Conservation (phyloP, 2,113 vertebrate species). For the Gasterosteus aculeatus region DNA sequence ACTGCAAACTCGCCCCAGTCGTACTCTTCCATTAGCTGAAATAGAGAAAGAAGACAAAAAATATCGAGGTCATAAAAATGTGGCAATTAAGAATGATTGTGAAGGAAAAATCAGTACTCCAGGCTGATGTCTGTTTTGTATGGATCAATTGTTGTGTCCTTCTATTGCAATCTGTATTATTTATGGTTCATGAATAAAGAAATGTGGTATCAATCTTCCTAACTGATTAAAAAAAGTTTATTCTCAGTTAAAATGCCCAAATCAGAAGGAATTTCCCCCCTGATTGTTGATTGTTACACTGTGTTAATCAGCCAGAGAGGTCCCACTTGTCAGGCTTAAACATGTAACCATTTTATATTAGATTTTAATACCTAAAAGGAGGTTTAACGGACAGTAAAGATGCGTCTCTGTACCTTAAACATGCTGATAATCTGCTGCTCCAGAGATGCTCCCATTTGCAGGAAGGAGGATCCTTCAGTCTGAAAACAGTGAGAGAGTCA, state of each 20-base stretch:
- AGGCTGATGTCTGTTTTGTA: not conserved
- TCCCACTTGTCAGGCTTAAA: conserved; percentile 15
- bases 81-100: not conserved
- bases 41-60: conserved; percentile 59
- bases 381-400: not conserved
- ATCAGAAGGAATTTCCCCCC: conserved; percentile 30
- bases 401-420: conserved; percentile 85
- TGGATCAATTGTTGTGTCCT: not conserved
- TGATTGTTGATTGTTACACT: conserved; percentile 2
- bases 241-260: conserved; percentile 1
- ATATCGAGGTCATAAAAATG: not conserved
- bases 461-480: conserved; percentile 92
- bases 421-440: conserved; percentile 96
- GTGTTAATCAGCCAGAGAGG: conserved; percentile 15
- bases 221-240: not conserved
- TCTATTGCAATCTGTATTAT: not conserved
- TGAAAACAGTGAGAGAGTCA: conserved; percentile 63
- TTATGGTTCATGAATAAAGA: not conserved
- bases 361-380: not conserved
- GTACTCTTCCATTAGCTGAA: conserved; percentile 97
- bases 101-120: not conserved
- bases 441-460: conserved; percentile 95
- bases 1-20: conserved; percentile 94
- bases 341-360: not conserved
- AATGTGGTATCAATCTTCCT: not conserved